Evolutionary conservation across 2,797 vertebrate species (phyloP), one percentile per base, ranked within the genome.

Genomic region (Mormyrops boulengeri): DNA sequence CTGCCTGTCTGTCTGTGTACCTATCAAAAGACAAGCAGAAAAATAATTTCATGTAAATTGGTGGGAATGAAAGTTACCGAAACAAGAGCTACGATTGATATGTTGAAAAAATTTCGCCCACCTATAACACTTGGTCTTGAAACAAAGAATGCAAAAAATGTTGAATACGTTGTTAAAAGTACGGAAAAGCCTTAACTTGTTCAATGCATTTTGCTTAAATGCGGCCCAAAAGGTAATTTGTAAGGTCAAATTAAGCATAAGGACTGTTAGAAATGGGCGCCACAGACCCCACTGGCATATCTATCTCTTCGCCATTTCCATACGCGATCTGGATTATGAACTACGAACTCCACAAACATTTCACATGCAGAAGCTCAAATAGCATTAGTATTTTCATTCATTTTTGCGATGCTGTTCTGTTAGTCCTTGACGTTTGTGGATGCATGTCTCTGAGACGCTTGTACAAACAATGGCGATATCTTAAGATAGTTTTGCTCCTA

Each of bases 321-420:
- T 41, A 47, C 77, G 19, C 19, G 8, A 47, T 22, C 77, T 82
- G 77, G 19, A 47, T 19, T 82, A 80, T n/a, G 41, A 80, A 44
- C 14, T 80, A 82, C 44, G 19, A 82, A 47, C 41, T 82, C 38
- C 19, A n/a, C 77, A 82, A 47, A 82, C 41, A 82, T 47, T 80
- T 80, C 77, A 80, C 41, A 30, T 30, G 26, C 26, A 47, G 19
- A 82, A 47, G 41, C 41, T n/a, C 19, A 47, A 47, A 82, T 6
- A 85, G 9, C 49, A 12, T 92, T 93, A 26, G 22, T 86, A 53
- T 55, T 86, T 86, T n/a, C 47, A 47, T 47, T 22, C 4, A 47
- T 8, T 47, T 47, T n/a, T 47, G 77, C 8, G 41, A 22, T 8
- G 50, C 50, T 53, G 7, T 53, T 30, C 50, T 38, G 55, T 82